These are phyloP conservation scores for Orthosia cruda DNA, from an alignment of 2,888 invertebrate species.

Conservation along the genomic window DNA sequence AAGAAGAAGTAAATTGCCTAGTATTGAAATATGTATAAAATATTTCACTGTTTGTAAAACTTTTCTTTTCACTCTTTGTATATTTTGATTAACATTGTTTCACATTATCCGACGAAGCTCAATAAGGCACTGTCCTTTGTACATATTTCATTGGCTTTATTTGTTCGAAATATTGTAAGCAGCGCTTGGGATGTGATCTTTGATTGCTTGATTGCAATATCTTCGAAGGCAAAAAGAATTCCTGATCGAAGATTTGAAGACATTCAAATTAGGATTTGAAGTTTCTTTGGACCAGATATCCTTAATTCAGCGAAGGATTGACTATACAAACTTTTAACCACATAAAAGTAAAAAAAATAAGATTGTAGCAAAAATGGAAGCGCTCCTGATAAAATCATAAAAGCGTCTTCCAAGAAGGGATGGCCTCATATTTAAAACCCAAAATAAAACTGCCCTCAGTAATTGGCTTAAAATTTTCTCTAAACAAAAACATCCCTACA, in stretches of 20 bases:
- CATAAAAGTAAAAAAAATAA: neutral
- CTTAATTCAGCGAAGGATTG: neutral
- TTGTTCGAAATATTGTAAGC: constrained; percentile 2
- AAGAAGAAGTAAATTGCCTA: constrained; percentile 39
- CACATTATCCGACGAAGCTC: neutral
- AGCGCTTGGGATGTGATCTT: constrained; percentile 36
- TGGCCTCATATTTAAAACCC: too few species aligned
- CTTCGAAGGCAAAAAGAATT: neutral
- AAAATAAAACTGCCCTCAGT: neutral
- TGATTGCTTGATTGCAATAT: constrained; percentile 25
- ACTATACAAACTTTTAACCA: neutral
- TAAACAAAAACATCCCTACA: neutral
- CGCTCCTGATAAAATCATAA: too few species aligned
- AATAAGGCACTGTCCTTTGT: too few species aligned
- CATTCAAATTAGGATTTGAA: neutral
- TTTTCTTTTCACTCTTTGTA: constrained; percentile 21
- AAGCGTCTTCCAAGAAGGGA: too few species aligned
- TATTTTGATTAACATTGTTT: constrained; percentile 44
- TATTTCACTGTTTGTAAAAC: constrained; percentile 29
- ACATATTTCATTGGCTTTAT: too few species aligned
- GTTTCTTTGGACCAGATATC: neutral
- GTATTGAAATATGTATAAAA: constrained; percentile 40
- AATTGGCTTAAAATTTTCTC: neutral
- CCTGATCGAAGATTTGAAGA: constrained; percentile 5
- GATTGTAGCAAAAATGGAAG: too few species aligned